A percentile compares a stretch with the other conserved stretches of the same genome.
phyloP scores from a whole-genome alignment of 1,140 invertebrate genomes.

The Panagrolaimus sp. region DNA sequence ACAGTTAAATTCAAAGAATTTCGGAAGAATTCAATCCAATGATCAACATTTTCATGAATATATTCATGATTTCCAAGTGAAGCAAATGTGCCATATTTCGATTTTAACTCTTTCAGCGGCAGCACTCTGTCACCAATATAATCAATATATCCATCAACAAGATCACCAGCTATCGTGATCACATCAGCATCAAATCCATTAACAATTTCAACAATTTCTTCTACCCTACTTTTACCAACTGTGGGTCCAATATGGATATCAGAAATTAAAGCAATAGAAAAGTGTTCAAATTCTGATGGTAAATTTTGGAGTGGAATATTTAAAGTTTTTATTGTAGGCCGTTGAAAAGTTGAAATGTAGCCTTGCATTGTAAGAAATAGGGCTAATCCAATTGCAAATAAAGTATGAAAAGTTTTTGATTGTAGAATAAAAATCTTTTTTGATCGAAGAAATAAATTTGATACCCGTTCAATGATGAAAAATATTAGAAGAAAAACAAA shows the following conservation, averaged over 20 bases:
- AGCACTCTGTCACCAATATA: slow-evolving; percentile 20
- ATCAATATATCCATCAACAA: slow-evolving; percentile 39
- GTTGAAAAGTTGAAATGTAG: no score
- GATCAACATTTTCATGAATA: slow-evolving; percentile 2
- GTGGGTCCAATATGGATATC: slow-evolving; percentile 47
- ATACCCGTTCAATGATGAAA: no score
- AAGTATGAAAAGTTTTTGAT: no score
- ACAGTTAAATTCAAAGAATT: not conserved
- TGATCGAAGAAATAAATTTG: no score
- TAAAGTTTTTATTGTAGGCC: not conserved
- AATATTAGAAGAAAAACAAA: no score
- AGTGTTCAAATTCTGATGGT: slow-evolving; percentile 31
- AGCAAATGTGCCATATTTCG: slow-evolving; percentile 40
- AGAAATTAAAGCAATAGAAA: slow-evolving; percentile 39
- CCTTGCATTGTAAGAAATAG: no score
- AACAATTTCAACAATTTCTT: slow-evolving; percentile 33
- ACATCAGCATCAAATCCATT: slow-evolving; percentile 32
- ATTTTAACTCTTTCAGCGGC: slow-evolving; percentile 30
- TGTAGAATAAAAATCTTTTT: no score
- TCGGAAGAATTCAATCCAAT: not conserved
- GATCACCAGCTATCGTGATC: slow-evolving; percentile 35
- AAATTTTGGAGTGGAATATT: slow-evolving; percentile 25
- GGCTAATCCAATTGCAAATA: no score
- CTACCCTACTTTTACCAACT: slow-evolving; percentile 24
- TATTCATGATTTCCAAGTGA: slow-evolving; percentile 36